Evolutionary conservation across 1,140 invertebrate genomes (phyloP).

Genomic region (Caenorhabditis tropicalis): DNA sequence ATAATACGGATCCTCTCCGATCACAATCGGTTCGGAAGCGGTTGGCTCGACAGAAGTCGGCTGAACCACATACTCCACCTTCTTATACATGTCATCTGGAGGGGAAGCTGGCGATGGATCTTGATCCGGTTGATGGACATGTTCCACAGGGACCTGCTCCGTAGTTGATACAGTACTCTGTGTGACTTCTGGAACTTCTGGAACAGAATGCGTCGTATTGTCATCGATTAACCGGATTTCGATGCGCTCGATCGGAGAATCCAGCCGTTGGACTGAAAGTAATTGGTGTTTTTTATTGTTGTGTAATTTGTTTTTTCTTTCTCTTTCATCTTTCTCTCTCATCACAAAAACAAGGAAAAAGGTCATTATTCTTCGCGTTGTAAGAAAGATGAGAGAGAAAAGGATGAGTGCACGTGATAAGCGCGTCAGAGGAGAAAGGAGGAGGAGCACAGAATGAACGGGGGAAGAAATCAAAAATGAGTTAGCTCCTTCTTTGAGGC

Average conservation of each 20-base stretch:
- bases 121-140: slow-evolving; percentile 15
- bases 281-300: background rate
- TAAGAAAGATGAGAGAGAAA: background rate
- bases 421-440: background rate
- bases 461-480: too few species aligned
- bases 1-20: slow-evolving; percentile 4
- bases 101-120: background rate
- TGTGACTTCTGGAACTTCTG: background rate
- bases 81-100: slow-evolving; percentile 13
- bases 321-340: background rate
- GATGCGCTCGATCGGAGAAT: slow-evolving; percentile 53
- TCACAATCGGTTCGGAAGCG: background rate
- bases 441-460: background rate
- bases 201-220: background rate
- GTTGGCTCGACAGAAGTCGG: background rate
- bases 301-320: background rate
- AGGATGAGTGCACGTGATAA: slow-evolving; percentile 11
- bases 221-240: slow-evolving; percentile 54
- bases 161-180: background rate
- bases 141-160: background rate
- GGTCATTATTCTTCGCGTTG: background rate
- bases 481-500: too few species aligned
- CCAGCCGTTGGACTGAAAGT: slow-evolving; percentile 49
- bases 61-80: slow-evolving; percentile 1
- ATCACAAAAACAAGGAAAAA: background rate